Conservation (phyloP, 1,140 invertebrate species). For the Drosophila repleta region DNA sequence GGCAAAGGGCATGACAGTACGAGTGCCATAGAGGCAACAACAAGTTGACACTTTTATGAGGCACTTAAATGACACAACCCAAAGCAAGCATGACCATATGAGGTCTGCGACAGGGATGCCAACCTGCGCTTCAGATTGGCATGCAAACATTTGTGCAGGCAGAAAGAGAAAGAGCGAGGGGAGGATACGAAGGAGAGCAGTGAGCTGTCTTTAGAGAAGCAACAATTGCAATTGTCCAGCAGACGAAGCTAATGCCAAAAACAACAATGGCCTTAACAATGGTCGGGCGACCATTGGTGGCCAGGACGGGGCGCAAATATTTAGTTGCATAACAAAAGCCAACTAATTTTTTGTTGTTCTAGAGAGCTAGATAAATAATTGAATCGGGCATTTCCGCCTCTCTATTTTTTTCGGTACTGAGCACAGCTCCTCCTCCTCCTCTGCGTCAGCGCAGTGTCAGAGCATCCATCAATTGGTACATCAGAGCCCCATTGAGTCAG, state of each 20-base stretch:
- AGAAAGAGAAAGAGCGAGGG: conserved; percentile 12
- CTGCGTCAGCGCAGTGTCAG: conserved; percentile 12
- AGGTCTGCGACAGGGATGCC: conserved; percentile 16
- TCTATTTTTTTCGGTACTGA: conserved; percentile 5
- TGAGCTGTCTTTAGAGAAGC: conserved; percentile 29
- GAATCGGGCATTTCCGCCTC: conserved; percentile 69
- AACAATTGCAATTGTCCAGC: conserved; percentile 72
- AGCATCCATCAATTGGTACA: conserved; percentile 38
- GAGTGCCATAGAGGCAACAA: conserved; percentile 55
- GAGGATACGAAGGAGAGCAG: conserved; percentile 14
- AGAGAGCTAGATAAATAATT: conserved; percentile 68
- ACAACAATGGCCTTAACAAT: conserved; percentile 54
- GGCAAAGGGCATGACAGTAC: conserved; percentile 35
- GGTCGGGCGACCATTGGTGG: conserved; percentile 9
- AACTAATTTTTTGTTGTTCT: conserved; percentile 55
- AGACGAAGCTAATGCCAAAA: conserved; percentile 57
- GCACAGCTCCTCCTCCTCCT: not conserved
- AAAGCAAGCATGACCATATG: conserved; percentile 60
- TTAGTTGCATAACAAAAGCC: conserved; percentile 57
- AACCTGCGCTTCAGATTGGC: conserved; percentile 59
- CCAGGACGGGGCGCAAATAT: conserved; percentile 48
- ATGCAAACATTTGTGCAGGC: conserved; percentile 62
- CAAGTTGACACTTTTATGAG: conserved; percentile 82
- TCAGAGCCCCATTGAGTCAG: conserved; percentile 59
- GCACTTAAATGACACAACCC: conserved; percentile 78